Base-by-base conservation (phyloP, 2,797 vertebrate genomes). In the Vipera ursinii region DNA sequence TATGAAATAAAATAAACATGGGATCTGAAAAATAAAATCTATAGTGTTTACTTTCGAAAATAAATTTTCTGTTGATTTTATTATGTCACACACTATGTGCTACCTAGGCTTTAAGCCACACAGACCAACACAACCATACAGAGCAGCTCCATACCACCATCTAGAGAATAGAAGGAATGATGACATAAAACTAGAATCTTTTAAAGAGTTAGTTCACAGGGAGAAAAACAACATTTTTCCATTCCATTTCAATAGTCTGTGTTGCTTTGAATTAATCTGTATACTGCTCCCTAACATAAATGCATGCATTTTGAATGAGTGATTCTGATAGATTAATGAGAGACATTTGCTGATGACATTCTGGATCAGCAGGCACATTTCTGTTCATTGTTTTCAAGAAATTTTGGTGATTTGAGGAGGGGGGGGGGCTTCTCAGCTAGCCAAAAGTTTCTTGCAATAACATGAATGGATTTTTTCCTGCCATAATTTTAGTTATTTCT, bases 81-180 rank as follows among this genome's bases (percentile, higher is more conserved):
- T 95, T 96, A 93, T 96, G 91, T 86, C 91, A 6, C n/a, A n/a
- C n/a, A n/a, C 17, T 87, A 32, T 91, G 89, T 32, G 95, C 95
- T 95, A 90, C 59, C 60, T 94, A 89, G 90, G 89, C 95, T 97
- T 96, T 95, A 91, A 78, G 91, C 60, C 51, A 48, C 6, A 87
- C 90, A 91, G 61, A 57, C 0, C 6, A 56, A 65, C 85, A 85
- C 53, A 91, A 95, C 26, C 20, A 17, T 2, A 24, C n/a, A 93
- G 0, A 92, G 14, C 0, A 90, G 95, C 85, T 95, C 57, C 57
- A 94, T 82, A 96, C 95, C 95, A 93, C 97, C 97, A 97, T 89
- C 98, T 97, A 97, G 96, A 95, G 0, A 38, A 22, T 65, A 78
- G 86, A 90, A 95, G 28, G 93, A n/a, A 96, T 95, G 0, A 22